phyloP scores from a whole-genome alignment of 2,888 invertebrate species.

The Cerastoderma edule region DNA sequence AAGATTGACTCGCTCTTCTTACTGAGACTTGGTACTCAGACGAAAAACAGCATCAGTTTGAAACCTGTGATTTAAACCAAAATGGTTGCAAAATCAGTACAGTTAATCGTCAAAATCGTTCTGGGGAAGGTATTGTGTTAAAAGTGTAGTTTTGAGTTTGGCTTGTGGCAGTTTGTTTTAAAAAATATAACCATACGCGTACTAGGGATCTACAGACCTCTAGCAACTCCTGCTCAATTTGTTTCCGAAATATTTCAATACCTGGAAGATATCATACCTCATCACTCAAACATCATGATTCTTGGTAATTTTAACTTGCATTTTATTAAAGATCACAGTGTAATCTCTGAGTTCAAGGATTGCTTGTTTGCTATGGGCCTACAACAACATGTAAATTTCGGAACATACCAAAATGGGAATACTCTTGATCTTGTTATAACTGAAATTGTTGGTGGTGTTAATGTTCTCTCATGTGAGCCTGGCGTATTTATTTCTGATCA shows the following conservation, averaged over 20 bases:
- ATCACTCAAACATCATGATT: slow-evolving; percentile 33
- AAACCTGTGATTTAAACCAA: not conserved
- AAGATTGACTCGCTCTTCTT: not conserved
- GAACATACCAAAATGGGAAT: slow-evolving; percentile 22
- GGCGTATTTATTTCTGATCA: slow-evolving; percentile 27
- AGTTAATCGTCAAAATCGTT: not conserved
- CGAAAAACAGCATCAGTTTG: slow-evolving; percentile 8
- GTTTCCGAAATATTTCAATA: not conserved
- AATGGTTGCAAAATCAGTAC: not conserved
- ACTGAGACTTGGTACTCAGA: not conserved
- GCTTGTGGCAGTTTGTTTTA: not conserved
- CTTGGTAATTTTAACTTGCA: slow-evolving; percentile 46
- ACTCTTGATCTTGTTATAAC: slow-evolving; percentile 29
- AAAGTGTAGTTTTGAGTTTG: not conserved
- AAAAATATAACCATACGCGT: slow-evolving; percentile 4
- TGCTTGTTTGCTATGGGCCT: slow-evolving; percentile 16
- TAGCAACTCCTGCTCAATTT: not conserved
- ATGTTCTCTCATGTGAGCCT: slow-evolving; percentile 20
- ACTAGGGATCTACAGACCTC: slow-evolving; percentile 10
- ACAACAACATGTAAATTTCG: slow-evolving; percentile 28
- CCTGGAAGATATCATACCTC: slow-evolving; percentile 23
- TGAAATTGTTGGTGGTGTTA: slow-evolving; percentile 18
- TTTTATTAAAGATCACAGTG: slow-evolving; percentile 20
- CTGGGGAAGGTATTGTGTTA: not conserved
- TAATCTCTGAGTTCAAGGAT: slow-evolving; percentile 19